These are phyloP conservation scores for Leptinotarsa peninsularis DNA, from an alignment of 2,888 invertebrate species.

Conservation along the genomic window DNA sequence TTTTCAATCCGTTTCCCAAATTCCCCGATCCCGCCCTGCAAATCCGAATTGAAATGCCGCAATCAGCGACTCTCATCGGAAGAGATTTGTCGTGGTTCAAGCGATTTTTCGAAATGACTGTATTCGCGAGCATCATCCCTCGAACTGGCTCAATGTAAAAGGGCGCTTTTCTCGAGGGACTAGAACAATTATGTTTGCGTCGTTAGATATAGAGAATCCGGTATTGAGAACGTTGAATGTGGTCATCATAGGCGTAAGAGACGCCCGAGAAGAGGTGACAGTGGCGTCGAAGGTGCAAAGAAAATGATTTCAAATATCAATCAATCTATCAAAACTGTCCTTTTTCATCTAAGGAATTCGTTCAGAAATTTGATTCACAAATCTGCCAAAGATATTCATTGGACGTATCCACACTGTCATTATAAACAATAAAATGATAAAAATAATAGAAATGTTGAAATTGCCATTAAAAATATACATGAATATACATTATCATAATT, in stretches of 20 bases:
- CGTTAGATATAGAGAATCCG: conserved; percentile 66
- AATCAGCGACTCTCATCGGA: conserved; percentile 56
- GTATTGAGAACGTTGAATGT: conserved; percentile 56
- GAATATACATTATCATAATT: too few species aligned
- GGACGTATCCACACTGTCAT: too few species aligned
- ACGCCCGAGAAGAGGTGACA: conserved; percentile 31
- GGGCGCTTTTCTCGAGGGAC: conserved; percentile 56
- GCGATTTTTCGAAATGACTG: conserved; percentile 56
- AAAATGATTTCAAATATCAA: background rate
- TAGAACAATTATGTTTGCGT: conserved; percentile 66
- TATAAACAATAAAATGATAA: too few species aligned
- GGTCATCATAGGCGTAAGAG: conserved; percentile 35
- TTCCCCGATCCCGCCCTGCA: conserved; percentile 35
- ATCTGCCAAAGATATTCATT: too few species aligned
- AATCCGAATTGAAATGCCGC: conserved; percentile 64
- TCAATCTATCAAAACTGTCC: background rate
- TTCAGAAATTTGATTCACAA: too few species aligned
- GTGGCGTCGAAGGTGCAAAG: conserved; percentile 42
- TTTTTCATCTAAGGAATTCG: background rate
- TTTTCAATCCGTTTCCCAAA: background rate
- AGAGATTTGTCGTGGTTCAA: conserved; percentile 53
- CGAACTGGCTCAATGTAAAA: conserved; percentile 32
- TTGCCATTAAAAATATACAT: too few species aligned
- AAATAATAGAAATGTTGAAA: too few species aligned
- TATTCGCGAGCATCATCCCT: conserved; percentile 44